phyloP scores from a whole-genome alignment of 2,888 invertebrate genomes.

The Halictus ligatus region DNA sequence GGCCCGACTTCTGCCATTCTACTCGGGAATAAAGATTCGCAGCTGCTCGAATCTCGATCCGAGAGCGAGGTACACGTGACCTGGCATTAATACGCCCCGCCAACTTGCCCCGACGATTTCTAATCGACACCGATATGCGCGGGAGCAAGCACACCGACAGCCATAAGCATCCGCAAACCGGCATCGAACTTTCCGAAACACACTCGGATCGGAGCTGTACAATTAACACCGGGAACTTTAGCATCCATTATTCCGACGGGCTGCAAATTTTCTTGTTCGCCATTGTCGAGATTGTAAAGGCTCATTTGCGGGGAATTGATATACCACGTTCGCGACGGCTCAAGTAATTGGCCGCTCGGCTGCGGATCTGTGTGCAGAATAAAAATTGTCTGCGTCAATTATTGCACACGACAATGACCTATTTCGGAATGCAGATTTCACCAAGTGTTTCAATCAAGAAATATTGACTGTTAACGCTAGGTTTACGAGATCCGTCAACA shows the following conservation, averaged over 20 bases:
- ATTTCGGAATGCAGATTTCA: neutral
- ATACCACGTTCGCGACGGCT: neutral
- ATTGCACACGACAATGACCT: neutral
- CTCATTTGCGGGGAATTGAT: neutral
- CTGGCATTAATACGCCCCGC: neutral
- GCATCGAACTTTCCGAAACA: neutral
- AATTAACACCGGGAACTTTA: neutral
- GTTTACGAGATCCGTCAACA: no score
- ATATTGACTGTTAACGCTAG: no score
- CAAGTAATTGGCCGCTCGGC: neutral
- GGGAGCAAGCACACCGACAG: neutral
- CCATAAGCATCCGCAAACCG: neutral
- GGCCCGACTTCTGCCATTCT: neutral
- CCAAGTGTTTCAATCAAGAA: neutral
- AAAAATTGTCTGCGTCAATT: neutral
- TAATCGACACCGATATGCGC: neutral
- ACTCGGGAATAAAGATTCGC: constrained; percentile 17
- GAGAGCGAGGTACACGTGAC: neutral
- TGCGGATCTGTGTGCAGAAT: neutral
- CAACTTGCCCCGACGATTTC: neutral
- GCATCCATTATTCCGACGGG: neutral
- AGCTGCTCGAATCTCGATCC: neutral
- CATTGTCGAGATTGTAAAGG: neutral
- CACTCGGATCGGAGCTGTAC: neutral
- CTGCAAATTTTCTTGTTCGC: neutral